phyloP scores from a whole-genome alignment of 2,888 invertebrate species.

The Drosophila paramelanica region DNA sequence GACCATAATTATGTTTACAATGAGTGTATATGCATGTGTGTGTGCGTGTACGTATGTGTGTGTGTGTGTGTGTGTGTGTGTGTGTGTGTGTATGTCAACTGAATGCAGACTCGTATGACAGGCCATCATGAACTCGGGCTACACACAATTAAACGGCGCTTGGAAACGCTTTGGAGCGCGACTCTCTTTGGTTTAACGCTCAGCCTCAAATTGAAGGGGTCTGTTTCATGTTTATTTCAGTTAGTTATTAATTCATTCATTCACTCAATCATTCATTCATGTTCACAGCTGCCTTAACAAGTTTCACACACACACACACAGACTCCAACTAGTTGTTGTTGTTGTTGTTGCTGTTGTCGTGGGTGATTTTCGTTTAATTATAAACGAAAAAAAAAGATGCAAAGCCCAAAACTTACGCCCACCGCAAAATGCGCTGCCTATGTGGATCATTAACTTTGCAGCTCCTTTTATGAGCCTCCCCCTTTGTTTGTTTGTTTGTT shows the following conservation, averaged over 20 bases:
- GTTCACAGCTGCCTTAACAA: constrained; percentile 37
- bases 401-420: constrained; percentile 45
- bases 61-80: background rate
- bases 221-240: constrained; percentile 3
- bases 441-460: constrained; percentile 51
- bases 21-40: constrained; percentile 8
- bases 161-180: constrained; percentile 29
- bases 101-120: constrained; percentile 26
- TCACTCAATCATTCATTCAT: constrained; percentile 47
- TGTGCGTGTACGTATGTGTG: constrained; percentile 8
- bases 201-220: constrained; percentile 14
- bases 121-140: constrained; percentile 1
- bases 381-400: constrained; percentile 22
- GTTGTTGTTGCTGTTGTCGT: constrained; percentile 22
- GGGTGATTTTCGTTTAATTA: constrained; percentile 55
- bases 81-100: constrained; percentile 16
- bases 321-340: constrained; percentile 9
- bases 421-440: constrained; percentile 27
- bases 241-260: constrained; percentile 20
- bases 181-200: constrained; percentile 8
- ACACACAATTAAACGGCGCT: constrained; percentile 54
- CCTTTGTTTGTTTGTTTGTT: constrained; percentile 7
- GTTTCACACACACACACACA: constrained; percentile 33
- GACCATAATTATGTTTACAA: constrained; percentile 56
- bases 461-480: constrained; percentile 27